Evolutionary conservation across 2,113 vertebrate genomes (phyloP).

Genomic region (Callospermophilus lateralis): DNA sequence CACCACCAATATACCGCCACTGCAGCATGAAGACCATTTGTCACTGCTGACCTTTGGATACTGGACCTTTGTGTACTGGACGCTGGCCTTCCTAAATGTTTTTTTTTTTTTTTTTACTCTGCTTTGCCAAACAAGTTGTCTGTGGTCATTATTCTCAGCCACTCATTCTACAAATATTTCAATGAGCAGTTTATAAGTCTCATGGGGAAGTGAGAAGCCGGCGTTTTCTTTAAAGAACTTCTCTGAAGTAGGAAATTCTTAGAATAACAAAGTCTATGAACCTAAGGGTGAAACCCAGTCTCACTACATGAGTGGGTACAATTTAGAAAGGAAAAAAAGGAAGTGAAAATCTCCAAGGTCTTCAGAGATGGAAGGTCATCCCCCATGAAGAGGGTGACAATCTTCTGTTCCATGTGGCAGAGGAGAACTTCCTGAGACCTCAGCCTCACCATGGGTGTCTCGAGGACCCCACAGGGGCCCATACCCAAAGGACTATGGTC

Average conservation of each 20-base stretch:
- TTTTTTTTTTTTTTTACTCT: background rate
- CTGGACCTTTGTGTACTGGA: background rate
- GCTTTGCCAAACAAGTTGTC: background rate
- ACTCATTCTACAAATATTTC: conserved; percentile 24
- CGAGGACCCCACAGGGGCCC: background rate
- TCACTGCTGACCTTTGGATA: background rate
- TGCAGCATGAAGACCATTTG: background rate
- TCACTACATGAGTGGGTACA: background rate
- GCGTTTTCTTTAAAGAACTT: background rate
- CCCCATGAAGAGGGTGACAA: background rate
- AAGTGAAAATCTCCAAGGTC: background rate
- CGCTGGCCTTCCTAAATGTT: background rate
- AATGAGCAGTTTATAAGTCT: background rate
- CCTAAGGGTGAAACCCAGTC: background rate
- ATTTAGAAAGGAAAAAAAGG: background rate
- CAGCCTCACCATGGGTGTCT: background rate
- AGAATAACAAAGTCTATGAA: background rate
- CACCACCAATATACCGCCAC: no score
- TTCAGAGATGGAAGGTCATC: background rate
- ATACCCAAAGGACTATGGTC: background rate
- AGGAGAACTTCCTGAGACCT: background rate
- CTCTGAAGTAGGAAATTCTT: background rate
- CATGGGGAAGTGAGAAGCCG: background rate
- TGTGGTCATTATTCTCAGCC: background rate
- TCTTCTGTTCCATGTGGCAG: background rate